phyloP scores from a whole-genome alignment of 2,113 vertebrate genomes.

The Stomatorhinus ivindoensis region DNA sequence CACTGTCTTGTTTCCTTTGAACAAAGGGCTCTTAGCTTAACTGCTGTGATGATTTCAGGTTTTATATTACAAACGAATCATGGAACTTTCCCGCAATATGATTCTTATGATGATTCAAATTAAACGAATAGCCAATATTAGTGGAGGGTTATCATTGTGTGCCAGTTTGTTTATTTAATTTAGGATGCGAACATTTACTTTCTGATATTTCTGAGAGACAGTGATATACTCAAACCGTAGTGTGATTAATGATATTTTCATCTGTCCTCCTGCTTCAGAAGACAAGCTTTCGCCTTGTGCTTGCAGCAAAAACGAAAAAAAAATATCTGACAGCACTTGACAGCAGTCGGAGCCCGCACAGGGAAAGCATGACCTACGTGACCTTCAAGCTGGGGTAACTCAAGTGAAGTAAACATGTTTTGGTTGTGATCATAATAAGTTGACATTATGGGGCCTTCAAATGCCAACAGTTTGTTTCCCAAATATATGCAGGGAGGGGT shows the following conservation, averaged over 20 bases:
- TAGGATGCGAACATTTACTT: not conserved
- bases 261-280: not conserved
- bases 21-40: not conserved
- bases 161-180: not conserved
- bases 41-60: not conserved
- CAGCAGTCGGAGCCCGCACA: not conserved
- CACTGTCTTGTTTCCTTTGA: slow-evolving; percentile 14
- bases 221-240: not conserved
- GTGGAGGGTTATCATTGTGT: not conserved
- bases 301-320: not conserved
- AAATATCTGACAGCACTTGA: not conserved
- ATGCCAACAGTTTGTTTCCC: slow-evolving; percentile 38
- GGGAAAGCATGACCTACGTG: slow-evolving; percentile 28
- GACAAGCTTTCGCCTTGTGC: not conserved
- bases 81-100: not conserved
- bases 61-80: not conserved
- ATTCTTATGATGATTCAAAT: not conserved
- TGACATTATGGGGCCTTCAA: slow-evolving; percentile 21
- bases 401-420: slow-evolving; percentile 34
- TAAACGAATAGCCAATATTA: not conserved
- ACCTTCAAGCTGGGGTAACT: slow-evolving; percentile 33
- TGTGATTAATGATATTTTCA: not conserved
- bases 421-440: slow-evolving; percentile 37
- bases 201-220: not conserved
- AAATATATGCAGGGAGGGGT: slow-evolving; percentile 30